phyloP scores from a whole-genome alignment of 1,140 invertebrate species.

The Thaumetopoea pityocampa region DNA sequence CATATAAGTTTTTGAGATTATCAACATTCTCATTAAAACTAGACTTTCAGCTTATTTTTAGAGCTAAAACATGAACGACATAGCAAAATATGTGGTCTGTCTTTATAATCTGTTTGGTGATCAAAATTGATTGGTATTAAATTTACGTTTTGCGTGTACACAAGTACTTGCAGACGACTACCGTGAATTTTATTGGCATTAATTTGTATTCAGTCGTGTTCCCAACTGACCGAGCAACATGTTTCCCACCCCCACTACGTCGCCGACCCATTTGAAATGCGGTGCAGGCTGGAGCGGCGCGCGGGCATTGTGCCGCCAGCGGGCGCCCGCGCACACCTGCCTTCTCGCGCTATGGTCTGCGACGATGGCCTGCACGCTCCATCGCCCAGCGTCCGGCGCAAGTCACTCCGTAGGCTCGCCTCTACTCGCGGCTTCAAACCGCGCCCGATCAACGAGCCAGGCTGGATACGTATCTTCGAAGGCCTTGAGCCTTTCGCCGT shows the following conservation, averaged over 20 bases:
- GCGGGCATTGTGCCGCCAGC: constrained; percentile 56
- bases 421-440: constrained; percentile 76
- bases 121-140: too few relatives aligned
- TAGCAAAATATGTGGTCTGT: too few relatives aligned
- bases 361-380: constrained; percentile 53
- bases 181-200: constrained; percentile 21
- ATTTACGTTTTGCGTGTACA: not conserved
- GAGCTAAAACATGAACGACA: too few relatives aligned
- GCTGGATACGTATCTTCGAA: constrained; percentile 79
- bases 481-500: constrained; percentile 74
- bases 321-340: constrained; percentile 50
- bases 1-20: too few relatives aligned
- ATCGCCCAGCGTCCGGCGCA: constrained; percentile 52
- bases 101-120: too few relatives aligned
- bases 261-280: constrained; percentile 67
- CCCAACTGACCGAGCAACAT: constrained; percentile 64
- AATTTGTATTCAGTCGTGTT: constrained; percentile 55
- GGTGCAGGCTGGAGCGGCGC: constrained; percentile 47
- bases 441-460: constrained; percentile 38
- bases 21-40: too few relatives aligned
- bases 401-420: constrained; percentile 73
- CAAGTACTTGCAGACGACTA: constrained; percentile 3
- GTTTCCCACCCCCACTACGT: constrained; percentile 68
- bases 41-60: too few relatives aligned
- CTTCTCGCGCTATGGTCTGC: constrained; percentile 57